Percentiles rank a stretch among this genome's conserved stretches.
Evolutionary conservation across 1,140 invertebrate species (phyloP).

Genomic region (Diprion similis): DNA sequence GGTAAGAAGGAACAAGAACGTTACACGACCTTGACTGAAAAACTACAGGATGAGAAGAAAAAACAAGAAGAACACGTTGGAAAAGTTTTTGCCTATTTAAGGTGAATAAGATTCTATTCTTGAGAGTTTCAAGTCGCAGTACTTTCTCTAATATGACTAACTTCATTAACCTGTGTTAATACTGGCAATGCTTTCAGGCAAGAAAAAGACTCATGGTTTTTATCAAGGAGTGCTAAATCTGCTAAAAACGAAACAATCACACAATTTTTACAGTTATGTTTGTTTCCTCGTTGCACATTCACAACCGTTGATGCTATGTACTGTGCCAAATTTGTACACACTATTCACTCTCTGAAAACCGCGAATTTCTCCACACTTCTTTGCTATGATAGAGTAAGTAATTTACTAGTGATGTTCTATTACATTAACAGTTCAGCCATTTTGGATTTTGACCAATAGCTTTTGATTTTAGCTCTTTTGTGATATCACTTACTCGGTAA

Average conservation of each 20-base stretch:
- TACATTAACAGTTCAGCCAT: neutral
- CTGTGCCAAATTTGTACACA: constrained; percentile 96
- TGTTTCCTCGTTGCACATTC: constrained; percentile 96
- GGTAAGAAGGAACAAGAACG: constrained; percentile 95
- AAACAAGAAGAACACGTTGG: constrained; percentile 95
- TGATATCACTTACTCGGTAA: constrained; percentile 97
- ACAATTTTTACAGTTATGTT: constrained; percentile 93
- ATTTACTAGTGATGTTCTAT: constrained; percentile 17
- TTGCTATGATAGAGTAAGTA: constrained; percentile 92
- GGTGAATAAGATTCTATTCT: constrained; percentile 43
- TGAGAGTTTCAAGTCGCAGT: constrained; percentile 9
- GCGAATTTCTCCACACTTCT: constrained; percentile 97
- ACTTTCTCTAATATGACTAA: constrained; percentile 5
- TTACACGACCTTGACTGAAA: constrained; percentile 85
- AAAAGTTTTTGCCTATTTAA: constrained; percentile 77
- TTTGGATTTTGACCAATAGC: constrained; percentile 11
- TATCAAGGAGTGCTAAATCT: constrained; percentile 81
- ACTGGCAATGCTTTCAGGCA: constrained; percentile 68
- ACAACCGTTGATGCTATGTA: constrained; percentile 95
- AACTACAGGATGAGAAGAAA: constrained; percentile 91
- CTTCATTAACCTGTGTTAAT: neutral
- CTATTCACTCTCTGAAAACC: constrained; percentile 93
- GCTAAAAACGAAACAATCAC: constrained; percentile 97
- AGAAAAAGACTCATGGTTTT: constrained; percentile 94
- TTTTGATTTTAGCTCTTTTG: constrained; percentile 84